Base-by-base conservation (phyloP, 2,113 vertebrate species). In the Xiphophorus couchianus region DNA sequence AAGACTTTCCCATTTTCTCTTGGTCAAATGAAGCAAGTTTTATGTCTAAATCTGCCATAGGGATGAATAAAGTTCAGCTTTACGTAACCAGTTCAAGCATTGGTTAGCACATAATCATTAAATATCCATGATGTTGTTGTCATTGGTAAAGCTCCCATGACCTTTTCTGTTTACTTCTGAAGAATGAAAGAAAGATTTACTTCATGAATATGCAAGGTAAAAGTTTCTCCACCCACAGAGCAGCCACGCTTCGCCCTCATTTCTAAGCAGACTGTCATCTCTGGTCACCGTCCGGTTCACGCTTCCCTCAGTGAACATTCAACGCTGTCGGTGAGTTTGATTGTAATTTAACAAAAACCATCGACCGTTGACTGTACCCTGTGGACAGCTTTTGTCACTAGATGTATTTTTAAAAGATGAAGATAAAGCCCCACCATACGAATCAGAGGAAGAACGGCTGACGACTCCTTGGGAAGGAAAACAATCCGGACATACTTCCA, bases 291-390 rank as follows among this genome's bases (percentile, higher is more conserved):
- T 90, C 89, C 89, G 80, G 81, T 83, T 83, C 67, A 1, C 90
- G 95, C 95, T 96, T 92, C 94, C 95, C 94, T 92, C 94, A 90
- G 95, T 94, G 96, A 97, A 97, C 97, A 97, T 97, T 97, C 97
- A 97, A 97, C 97, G 97, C 97, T 97, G 97, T 97, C 97, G 97
- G 97, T 97, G 97, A 97, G 96, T 98, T 98, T 98, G 93, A 94
- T 94, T 95, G 96, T 95, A 94, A 95, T 19, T 96, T 94, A 94
- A 95, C 96, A 93, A 66, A 94, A 99, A 99, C 97, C 98, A 99
- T 98, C 97, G 98, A 99, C 97, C 98, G 98, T 99, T 99, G 98
- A 98, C 95, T 99, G 98, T 99, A 97, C 98, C 97, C 96, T 96
- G 95, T 91, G 94, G 97, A 95, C 93, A 93, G 94, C 93, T 90